Evolutionary conservation across 1,140 invertebrate genomes (phyloP).

Genomic region (Battus philenor): DNA sequence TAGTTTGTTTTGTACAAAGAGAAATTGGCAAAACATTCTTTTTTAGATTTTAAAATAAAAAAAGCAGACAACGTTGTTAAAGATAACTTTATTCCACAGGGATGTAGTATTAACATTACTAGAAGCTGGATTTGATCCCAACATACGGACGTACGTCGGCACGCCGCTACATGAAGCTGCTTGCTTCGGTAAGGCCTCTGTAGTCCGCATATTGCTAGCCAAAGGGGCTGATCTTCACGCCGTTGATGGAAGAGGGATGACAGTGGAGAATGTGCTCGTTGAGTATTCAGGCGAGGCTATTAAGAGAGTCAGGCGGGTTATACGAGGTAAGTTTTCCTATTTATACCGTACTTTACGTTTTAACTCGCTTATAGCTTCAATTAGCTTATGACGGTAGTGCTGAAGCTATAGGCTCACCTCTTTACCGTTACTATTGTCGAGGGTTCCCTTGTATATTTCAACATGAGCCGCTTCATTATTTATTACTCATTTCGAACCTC

Average conservation of each 20-base stretch:
- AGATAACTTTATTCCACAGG: constrained; percentile 77
- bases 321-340: constrained; percentile 86
- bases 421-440: no score
- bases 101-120: constrained; percentile 90
- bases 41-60: no score
- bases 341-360: not conserved
- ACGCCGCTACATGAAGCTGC: constrained; percentile 97
- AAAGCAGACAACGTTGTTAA: no score
- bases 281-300: constrained; percentile 93
- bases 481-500: no score
- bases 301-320: constrained; percentile 87
- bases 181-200: constrained; percentile 94
- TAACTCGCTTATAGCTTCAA: constrained; percentile 1
- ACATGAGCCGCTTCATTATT: no score
- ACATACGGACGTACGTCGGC: constrained; percentile 90
- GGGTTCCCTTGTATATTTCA: no score
- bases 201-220: constrained; percentile 89
- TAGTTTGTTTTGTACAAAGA: no score
- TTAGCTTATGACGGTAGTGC: not conserved
- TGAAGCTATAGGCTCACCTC: no score
- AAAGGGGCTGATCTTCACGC: constrained; percentile 89
- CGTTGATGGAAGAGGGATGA: constrained; percentile 86
- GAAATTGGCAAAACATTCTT: no score
- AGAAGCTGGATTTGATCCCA: constrained; percentile 91
- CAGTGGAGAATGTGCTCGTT: constrained; percentile 90